These are phyloP conservation scores for Drymonia ruficornis DNA, from an alignment of 2,888 invertebrate species.

Conservation along the genomic window DNA sequence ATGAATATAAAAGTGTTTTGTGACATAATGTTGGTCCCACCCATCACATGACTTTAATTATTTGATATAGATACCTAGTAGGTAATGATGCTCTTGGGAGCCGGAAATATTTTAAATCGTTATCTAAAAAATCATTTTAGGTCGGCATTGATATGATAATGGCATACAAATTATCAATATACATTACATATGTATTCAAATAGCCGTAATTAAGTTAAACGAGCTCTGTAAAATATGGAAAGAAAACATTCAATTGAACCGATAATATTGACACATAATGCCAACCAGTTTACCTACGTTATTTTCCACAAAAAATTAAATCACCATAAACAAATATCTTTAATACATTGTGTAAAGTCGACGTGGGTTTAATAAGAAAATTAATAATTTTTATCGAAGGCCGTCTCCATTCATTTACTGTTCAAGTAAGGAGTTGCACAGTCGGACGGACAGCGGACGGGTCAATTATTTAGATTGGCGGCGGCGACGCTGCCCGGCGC, in stretches of 20 bases:
- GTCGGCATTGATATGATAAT: no score
- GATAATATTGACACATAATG: not conserved
- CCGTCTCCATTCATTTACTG: conserved; percentile 52
- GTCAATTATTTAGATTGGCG: conserved; percentile 85
- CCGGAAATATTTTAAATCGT: no score
- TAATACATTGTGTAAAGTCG: conserved; percentile 22
- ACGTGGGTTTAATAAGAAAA: conserved; percentile 21
- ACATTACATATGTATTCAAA: not conserved
- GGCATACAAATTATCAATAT: no score
- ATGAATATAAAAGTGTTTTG: no score
- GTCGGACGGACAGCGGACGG: conserved; percentile 73
- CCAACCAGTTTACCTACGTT: not conserved
- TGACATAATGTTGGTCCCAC: no score
- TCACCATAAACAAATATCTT: conserved; percentile 22
- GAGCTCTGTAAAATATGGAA: conserved; percentile 4
- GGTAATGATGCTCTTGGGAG: no score
- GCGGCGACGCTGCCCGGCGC: conserved; percentile 64
- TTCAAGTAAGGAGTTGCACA: conserved; percentile 65
- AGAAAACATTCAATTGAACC: conserved; percentile 17
- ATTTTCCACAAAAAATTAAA: conserved; percentile 10
- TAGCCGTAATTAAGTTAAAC: not conserved
- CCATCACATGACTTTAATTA: no score
- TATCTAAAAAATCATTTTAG: not conserved
- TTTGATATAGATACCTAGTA: no score
- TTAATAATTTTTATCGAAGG: conserved; percentile 13